phyloP scores from a whole-genome alignment of 2,797 vertebrate species.

The Thripadectes ignobilis region DNA sequence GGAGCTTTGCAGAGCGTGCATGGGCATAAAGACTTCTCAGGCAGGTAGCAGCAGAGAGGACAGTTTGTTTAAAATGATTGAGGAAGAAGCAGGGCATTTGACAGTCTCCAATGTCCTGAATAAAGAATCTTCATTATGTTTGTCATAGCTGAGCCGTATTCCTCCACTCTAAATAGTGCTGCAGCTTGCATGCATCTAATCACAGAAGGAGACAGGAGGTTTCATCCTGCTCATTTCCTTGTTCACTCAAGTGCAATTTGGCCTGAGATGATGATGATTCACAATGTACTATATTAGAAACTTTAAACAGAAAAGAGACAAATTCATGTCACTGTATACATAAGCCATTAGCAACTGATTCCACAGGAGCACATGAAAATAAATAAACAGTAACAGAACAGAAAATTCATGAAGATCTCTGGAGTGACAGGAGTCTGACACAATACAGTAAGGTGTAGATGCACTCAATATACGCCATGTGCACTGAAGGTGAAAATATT shows the following conservation, averaged over 20 bases:
- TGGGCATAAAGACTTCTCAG: background rate
- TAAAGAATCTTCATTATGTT: slow-evolving; percentile 16
- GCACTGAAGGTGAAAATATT: background rate
- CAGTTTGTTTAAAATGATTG: background rate
- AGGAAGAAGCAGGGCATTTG: background rate
- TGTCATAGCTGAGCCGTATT: background rate
- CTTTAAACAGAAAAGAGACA: background rate
- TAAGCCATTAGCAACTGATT: background rate
- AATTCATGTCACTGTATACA: background rate
- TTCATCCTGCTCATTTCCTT: slow-evolving; percentile 18
- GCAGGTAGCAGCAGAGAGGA: background rate
- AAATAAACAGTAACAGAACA: background rate
- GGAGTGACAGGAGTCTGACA: background rate
- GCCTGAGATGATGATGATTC: background rate
- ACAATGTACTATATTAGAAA: background rate
- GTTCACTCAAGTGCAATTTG: background rate
- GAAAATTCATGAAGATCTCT: background rate
- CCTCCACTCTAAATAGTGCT: background rate
- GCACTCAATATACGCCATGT: background rate
- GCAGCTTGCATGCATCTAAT: background rate
- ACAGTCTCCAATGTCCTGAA: background rate
- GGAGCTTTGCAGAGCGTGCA: background rate
- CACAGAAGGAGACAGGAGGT: background rate
- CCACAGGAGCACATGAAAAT: background rate
- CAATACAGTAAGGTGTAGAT: background rate